Evolutionary conservation across 2,797 vertebrate species (phyloP), one percentile per base, ranked within the genome.

Genomic region (Odontamblyopus lacepedii): DNA sequence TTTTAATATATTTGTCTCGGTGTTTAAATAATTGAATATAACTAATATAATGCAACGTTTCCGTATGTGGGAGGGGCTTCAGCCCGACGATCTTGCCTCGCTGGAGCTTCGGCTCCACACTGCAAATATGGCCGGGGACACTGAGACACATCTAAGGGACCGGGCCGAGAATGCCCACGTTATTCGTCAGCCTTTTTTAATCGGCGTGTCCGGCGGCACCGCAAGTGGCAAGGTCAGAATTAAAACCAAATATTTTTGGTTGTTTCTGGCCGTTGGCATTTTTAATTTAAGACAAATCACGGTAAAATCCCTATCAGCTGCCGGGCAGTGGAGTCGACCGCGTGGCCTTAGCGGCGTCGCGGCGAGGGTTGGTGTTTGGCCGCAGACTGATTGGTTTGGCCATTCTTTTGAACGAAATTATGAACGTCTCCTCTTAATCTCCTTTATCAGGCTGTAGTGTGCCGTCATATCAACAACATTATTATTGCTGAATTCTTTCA

Each of bases 121-220:
- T 90, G 84, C 87, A 90, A 95, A 92, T 87, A 98, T 98, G 97
- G 96, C 96, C 75, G 97, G 97, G 66, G 97, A 98, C 89, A 98
- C 94, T 51, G 96, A 98, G 69, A 91, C 94, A 79, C 90, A 93
- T 70, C 90, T 95, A 27, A 92, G 93, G 80, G 92, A 93, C 83
- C 92, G 89, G 0, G 88, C 79, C 71, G 92, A 94, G 23, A 93
- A 94, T 78, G 76, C 80, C 70, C 50, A 90, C 57, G 56, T 86
- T 78, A 84, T 93, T 82, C 93, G 94, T 13, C 95, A 96, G 72
- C 97, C 97, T 11, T 98, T 98, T 79, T 94, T 99, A 44, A 98
- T 99, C 85, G 97, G 97, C 63, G 96, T 98, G 80, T 95, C 97
- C 78, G 97, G 97, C 0, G 97, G 97, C 86, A 98, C 97, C 1